These are phyloP conservation scores for Cairina moschata DNA, from an alignment of 2,113 vertebrate species.

Conservation along the genomic window DNA sequence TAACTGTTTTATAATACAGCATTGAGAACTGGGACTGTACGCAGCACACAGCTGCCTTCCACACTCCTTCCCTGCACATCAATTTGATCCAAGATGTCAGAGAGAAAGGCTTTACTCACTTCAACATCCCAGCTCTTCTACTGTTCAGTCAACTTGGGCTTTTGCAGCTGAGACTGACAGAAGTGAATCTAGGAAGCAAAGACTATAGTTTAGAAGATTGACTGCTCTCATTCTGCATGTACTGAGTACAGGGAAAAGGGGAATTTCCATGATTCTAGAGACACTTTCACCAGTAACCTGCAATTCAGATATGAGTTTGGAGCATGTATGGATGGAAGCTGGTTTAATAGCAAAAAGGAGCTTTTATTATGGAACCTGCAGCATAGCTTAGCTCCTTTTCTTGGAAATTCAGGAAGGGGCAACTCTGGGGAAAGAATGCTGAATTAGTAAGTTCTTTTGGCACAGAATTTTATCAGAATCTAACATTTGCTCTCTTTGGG, in stretches of 20 bases:
- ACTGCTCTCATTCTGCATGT: background rate
- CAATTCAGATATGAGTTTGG: background rate
- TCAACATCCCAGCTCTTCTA: background rate
- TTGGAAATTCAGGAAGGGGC: background rate
- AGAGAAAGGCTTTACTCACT: background rate
- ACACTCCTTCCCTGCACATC: background rate
- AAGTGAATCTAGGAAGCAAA: conserved; percentile 17
- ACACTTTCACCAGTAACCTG: conserved; percentile 7
- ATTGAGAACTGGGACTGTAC: background rate
- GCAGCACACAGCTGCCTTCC: conserved; percentile 23
- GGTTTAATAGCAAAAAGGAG: conserved; percentile 38
- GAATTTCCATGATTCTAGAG: background rate
- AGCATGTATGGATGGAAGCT: background rate
- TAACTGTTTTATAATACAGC: background rate
- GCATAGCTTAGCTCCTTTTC: conserved; percentile 4
- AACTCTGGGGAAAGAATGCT: background rate
- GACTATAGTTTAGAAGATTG: background rate
- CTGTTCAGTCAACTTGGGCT: background rate
- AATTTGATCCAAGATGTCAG: background rate
- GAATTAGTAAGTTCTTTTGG: conserved; percentile 45
- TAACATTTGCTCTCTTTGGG: background rate
- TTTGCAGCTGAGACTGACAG: background rate
- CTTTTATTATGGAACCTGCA: conserved; percentile 12
- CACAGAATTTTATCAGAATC: conserved; percentile 44
- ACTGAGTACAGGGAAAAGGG: background rate